Percentiles rank a stretch among this genome's conserved stretches.
These are phyloP conservation scores for Pampusana beccarii DNA, from an alignment of 2,113 vertebrate genomes.

Conservation along the genomic window DNA sequence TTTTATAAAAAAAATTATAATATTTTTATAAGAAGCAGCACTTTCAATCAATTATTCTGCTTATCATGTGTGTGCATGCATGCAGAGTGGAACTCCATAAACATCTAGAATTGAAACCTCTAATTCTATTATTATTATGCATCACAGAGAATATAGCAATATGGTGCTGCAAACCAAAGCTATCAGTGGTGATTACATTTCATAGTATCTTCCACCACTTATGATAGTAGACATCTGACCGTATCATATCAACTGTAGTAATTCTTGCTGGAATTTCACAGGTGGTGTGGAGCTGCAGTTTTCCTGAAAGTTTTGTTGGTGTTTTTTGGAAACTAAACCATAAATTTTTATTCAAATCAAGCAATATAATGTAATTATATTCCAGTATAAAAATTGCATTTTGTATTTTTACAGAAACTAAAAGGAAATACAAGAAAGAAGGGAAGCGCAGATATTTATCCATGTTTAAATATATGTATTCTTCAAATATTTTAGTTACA, in stretches of 20 bases:
- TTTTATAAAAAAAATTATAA: neutral
- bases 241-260: neutral
- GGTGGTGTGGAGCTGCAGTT: neutral
- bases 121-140: neutral
- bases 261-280: neutral
- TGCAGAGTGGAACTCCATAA: neutral
- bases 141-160: neutral
- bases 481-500: neutral
- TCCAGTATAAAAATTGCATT: neutral
- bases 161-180: neutral
- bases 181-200: neutral
- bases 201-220: neutral
- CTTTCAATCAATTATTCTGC: neutral
- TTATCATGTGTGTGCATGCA: neutral
- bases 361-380: neutral
- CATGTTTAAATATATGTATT: neutral
- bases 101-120: neutral
- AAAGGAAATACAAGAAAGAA: neutral
- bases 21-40: neutral
- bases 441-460: neutral
- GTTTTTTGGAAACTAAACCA: neutral
- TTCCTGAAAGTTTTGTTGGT: neutral
- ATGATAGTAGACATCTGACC: neutral
- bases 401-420: neutral
- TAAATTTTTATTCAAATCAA: neutral